These are phyloP conservation scores for Gymnocypris eckloni DNA, from an alignment of 2,797 vertebrate genomes.

Conservation along the genomic window DNA sequence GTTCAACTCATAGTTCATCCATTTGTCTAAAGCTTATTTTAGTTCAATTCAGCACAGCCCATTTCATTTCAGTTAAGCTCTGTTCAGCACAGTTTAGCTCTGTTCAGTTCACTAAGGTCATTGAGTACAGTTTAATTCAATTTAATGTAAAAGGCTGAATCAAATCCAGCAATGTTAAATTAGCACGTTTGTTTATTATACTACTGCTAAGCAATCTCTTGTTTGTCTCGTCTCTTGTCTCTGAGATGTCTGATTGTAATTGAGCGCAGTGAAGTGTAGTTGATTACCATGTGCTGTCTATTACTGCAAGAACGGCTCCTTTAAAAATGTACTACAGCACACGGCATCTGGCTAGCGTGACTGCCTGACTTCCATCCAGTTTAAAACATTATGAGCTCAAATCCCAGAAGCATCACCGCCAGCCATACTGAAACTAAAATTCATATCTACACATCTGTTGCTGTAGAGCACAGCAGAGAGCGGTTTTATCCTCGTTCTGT, in stretches of 20 bases:
- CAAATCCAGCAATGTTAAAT: not conserved
- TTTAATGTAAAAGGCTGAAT: not conserved
- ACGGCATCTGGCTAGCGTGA: slow-evolving; percentile 1
- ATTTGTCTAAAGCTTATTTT: not conserved
- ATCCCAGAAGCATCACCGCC: slow-evolving; percentile 1
- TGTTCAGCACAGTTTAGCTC: not conserved
- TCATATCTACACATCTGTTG: not conserved
- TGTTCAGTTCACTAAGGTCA: not conserved
- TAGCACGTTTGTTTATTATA: slow-evolving; percentile 29
- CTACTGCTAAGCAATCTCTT: slow-evolving; percentile 2
- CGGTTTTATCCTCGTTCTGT: slow-evolving; percentile 3
- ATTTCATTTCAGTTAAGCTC: not conserved
- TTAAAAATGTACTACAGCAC: slow-evolving; percentile 15
- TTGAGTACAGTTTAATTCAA: not conserved
- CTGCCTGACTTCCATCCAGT: not conserved
- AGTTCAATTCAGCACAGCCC: not conserved
- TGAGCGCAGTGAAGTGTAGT: slow-evolving; percentile 18
- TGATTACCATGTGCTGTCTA: slow-evolving; percentile 26
- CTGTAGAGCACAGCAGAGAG: slow-evolving; percentile 10
- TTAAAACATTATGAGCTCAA: slow-evolving; percentile 24
- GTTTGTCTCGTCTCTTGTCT: slow-evolving; percentile 16
- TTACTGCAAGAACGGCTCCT: not conserved
- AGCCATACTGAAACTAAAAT: not conserved
- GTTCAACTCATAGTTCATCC: not conserved
- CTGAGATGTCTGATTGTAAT: slow-evolving; percentile 25